Percentiles rank a stretch among this genome's conserved stretches.
Evolutionary conservation across 2,797 vertebrate species (phyloP).

Genomic region (Phrynocephalus guinanensis): DNA sequence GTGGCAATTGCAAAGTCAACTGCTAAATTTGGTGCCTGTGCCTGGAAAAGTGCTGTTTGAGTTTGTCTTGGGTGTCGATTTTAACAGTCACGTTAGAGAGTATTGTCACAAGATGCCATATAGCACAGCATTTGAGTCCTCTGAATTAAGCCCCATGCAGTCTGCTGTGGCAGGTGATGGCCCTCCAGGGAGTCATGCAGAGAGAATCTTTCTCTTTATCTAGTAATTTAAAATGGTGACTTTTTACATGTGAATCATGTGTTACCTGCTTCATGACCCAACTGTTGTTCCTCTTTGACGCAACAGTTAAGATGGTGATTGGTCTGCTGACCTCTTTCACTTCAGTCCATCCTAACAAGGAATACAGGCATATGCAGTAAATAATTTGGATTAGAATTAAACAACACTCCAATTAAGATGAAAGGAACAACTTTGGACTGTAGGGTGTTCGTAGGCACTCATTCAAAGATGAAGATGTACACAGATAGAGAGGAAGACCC

Average conservation of each 20-base stretch:
- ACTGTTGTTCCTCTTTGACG: neutral
- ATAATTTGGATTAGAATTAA: neutral
- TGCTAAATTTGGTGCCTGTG: neutral
- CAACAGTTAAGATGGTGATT: neutral
- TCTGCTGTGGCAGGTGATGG: no score
- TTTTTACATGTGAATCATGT: neutral
- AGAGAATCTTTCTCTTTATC: neutral
- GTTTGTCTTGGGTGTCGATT: no score
- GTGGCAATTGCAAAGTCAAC: neutral
- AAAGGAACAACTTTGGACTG: neutral
- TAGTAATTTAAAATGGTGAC: neutral
- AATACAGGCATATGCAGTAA: neutral
- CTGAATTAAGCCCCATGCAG: no score
- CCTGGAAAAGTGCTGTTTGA: no score
- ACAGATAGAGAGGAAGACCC: no score
- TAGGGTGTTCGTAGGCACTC: neutral
- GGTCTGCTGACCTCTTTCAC: neutral
- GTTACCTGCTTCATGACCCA: neutral
- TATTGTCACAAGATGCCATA: neutral
- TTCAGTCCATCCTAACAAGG: neutral
- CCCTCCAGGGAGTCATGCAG: neutral
- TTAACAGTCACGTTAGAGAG: neutral
- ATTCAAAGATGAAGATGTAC: no score
- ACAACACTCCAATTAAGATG: neutral
- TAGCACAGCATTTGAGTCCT: no score